Conservation (phyloP, 1,140 invertebrate genomes). For the Periplaneta americana region DNA sequence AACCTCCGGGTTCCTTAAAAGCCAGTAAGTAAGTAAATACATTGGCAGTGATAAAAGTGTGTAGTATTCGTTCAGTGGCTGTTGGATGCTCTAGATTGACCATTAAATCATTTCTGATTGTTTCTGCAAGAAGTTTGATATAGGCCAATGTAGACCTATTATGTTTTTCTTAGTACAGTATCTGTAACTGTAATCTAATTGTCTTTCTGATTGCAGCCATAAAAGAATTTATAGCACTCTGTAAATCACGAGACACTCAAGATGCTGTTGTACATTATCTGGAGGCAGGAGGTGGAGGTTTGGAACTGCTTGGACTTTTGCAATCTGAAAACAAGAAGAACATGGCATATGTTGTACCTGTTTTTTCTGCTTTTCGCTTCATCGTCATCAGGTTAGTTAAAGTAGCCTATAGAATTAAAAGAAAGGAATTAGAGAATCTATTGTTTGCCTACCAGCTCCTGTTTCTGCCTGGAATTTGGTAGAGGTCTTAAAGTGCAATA, state of each 20-base stretch:
- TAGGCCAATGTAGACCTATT: too few relatives aligned
- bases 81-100: background rate
- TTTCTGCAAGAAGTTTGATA: too few relatives aligned
- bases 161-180: background rate
- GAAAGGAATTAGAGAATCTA: too few relatives aligned
- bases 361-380: constrained; percentile 42
- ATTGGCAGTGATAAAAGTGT: too few relatives aligned
- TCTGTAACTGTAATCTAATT: background rate
- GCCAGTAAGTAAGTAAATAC: too few relatives aligned
- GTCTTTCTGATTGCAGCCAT: background rate
- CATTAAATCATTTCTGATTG: too few relatives aligned
- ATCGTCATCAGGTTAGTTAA: background rate
- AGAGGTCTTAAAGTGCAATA: too few relatives aligned
- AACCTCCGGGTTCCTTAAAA: too few relatives aligned
- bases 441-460: too few relatives aligned
- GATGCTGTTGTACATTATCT: constrained; percentile 57
- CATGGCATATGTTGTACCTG: constrained; percentile 38
- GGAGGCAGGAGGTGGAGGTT: constrained; percentile 53
- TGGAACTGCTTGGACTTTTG: constrained; percentile 57
- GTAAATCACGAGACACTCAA: constrained; percentile 30
- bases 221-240: background rate
- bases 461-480: too few relatives aligned
- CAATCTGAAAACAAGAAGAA: constrained; percentile 28
- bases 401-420: too few relatives aligned
- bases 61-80: background rate